Percentiles rank a stretch among this genome's conserved stretches.
These are phyloP conservation scores for Drosophila rhopaloa DNA, from an alignment of 1,140 invertebrate genomes.

Conservation along the genomic window DNA sequence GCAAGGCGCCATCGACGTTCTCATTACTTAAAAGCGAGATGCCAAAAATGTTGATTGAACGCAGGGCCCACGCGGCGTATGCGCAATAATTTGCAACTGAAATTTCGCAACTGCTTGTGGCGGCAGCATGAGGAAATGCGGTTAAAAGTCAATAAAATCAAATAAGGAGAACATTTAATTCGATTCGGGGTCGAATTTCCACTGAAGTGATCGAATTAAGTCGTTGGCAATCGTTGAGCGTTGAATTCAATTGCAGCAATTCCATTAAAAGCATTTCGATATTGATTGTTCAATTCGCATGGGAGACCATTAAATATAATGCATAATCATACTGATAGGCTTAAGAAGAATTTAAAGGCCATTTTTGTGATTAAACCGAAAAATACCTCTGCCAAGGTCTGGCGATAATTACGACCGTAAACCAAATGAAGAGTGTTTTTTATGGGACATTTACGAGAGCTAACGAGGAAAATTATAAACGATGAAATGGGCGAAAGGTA, in stretches of 20 bases:
- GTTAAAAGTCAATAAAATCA: conserved; percentile 34
- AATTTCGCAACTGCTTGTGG: conserved; percentile 2
- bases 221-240: conserved; percentile 14
- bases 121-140: conserved; percentile 2
- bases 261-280: conserved; percentile 28
- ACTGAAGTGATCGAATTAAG: conserved; percentile 29
- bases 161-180: conserved; percentile 29
- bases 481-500: conserved; percentile 1
- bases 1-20: conserved; percentile 36
- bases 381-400: conserved; percentile 3
- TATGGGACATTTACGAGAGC: conserved; percentile 14
- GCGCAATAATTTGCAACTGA: conserved; percentile 23
- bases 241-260: conserved; percentile 33
- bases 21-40: conserved; percentile 48
- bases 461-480: conserved; percentile 6
- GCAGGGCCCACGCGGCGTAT: conserved; percentile 13
- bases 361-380: conserved; percentile 20
- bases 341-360: conserved; percentile 3
- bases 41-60: conserved; percentile 41
- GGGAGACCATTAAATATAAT: conserved; percentile 8
- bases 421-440: conserved; percentile 19
- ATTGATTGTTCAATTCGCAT: conserved; percentile 27
- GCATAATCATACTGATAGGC: not conserved
- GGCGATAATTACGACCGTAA: conserved; percentile 22
- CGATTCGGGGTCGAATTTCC: conserved; percentile 10